These are phyloP conservation scores for Myotis pilosus DNA, from an alignment of 2,797 vertebrate species.

Conservation along the genomic window DNA sequence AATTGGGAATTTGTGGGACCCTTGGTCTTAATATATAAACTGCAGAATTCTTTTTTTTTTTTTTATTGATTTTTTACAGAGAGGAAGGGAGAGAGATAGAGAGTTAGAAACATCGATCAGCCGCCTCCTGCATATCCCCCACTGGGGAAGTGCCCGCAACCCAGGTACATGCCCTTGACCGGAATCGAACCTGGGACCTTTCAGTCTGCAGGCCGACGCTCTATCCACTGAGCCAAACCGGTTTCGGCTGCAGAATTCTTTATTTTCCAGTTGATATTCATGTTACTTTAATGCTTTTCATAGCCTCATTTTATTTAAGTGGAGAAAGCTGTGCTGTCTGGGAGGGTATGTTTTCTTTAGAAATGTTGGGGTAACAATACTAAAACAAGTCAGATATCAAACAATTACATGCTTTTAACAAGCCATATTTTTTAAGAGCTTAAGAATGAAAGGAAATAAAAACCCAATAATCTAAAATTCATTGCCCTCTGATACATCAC, in stretches of 20 bases:
- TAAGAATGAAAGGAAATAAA: background rate
- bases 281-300: slow-evolving; percentile 22
- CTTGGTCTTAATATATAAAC: slow-evolving; percentile 18
- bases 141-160: too few relatives aligned
- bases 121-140: too few relatives aligned
- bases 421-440: background rate
- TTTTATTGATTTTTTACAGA: too few relatives aligned
- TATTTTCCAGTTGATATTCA: background rate
- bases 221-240: too few relatives aligned
- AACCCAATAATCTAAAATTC: background rate
- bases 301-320: background rate
- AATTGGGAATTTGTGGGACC: background rate
- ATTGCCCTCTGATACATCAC: background rate
- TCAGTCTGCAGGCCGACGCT: too few relatives aligned
- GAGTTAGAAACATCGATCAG: too few relatives aligned
- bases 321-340: background rate
- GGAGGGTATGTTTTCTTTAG: background rate
- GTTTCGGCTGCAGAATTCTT: background rate
- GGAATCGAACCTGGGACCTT: too few relatives aligned
- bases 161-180: too few relatives aligned
- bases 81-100: too few relatives aligned
- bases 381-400: background rate
- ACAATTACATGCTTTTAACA: slow-evolving; percentile 19
- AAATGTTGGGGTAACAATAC: background rate
- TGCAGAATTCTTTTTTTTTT: background rate